phyloP scores from a whole-genome alignment of 2,113 vertebrate species.

The Prionailurus bengalensis region DNA sequence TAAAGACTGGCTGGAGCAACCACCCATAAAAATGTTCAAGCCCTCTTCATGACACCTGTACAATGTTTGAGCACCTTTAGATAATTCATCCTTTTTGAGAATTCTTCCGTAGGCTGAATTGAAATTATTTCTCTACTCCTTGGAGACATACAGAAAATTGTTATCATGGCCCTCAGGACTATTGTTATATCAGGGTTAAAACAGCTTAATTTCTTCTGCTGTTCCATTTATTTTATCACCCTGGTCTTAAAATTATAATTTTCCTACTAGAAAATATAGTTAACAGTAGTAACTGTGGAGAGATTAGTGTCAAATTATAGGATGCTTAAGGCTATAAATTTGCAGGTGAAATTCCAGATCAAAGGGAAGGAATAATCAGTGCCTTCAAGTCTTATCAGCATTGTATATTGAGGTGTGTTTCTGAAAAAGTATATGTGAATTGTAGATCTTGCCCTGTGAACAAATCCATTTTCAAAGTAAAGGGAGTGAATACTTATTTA shows the following conservation, averaged over 20 bases:
- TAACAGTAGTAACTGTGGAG: neutral
- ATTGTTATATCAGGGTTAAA: constrained; percentile 40
- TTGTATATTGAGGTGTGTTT: neutral
- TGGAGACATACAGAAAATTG: constrained; percentile 54
- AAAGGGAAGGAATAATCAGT: constrained; percentile 56
- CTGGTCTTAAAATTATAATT: constrained; percentile 45
- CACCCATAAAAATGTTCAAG: neutral
- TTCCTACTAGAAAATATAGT: constrained; percentile 37
- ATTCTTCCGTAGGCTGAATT: neutral
- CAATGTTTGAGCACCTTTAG: neutral
- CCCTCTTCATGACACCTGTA: neutral
- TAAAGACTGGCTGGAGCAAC: neutral
- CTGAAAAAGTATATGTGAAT: constrained; percentile 14
- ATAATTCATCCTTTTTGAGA: constrained; percentile 5
- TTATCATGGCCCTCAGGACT: neutral
- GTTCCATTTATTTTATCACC: constrained; percentile 49
- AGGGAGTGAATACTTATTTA: neutral
- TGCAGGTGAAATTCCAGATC: constrained; percentile 61
- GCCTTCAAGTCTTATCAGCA: constrained; percentile 14
- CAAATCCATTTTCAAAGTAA: constrained; percentile 33
- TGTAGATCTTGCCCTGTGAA: neutral
- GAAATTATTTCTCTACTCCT: constrained; percentile 44
- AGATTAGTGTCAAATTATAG: constrained; percentile 21
- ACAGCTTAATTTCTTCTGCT: constrained; percentile 35
- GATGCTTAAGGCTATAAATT: neutral